Base-by-base conservation (phyloP, 2,113 vertebrate genomes). In the Desmodus rotundus region DNA sequence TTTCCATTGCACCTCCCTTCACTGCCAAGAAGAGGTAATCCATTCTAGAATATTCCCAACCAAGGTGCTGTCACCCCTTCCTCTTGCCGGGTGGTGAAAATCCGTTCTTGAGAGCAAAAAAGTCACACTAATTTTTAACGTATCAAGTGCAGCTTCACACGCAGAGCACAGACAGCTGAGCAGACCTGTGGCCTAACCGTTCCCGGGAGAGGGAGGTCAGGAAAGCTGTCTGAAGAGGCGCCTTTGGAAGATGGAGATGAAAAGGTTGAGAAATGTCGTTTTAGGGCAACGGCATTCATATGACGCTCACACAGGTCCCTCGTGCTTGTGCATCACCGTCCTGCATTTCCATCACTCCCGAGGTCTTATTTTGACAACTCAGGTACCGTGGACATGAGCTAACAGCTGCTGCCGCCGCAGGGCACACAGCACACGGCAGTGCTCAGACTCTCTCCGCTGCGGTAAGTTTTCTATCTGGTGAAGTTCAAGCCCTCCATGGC, bases 351-450 rank as follows among this genome's bases (percentile, higher is more conserved):
- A 0, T 12, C 16, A 20, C 41, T n/a, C 4, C 4, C 7, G 16
- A 13, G 20, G 16, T 15, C 36, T 43, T 11, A 16, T 14, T 63
- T 63, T 26, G 17, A n/a, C 41, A 31, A 6, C 20, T 19, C 47
- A 22, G 45, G 16, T 5, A 19, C 61, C 16, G 36, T 7, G 22
- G 31, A 17, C 2, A 0, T 7, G 41, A 84, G 3, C 19, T 3
- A 12, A 22, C 6, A 9, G 15, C 45, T 19, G 0, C 38, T 6
- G 0, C 2, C 1, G 17, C 0, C 6, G 41, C 0, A 67, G 54
- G 33, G 5, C 54, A 7, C 54, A 7, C 36, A 9, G 26, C 2
- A 1, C 43, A 0, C 17, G 19, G 36, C 2, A 56, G 0, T 2
- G 58, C n/a, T 38, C 56, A 43, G 12, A 76, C 31, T 43, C 13